Evolutionary conservation across 2,888 invertebrate genomes (phyloP), one percentile per base, ranked within the genome.

Genomic region (Tetranychus truncatus): DNA sequence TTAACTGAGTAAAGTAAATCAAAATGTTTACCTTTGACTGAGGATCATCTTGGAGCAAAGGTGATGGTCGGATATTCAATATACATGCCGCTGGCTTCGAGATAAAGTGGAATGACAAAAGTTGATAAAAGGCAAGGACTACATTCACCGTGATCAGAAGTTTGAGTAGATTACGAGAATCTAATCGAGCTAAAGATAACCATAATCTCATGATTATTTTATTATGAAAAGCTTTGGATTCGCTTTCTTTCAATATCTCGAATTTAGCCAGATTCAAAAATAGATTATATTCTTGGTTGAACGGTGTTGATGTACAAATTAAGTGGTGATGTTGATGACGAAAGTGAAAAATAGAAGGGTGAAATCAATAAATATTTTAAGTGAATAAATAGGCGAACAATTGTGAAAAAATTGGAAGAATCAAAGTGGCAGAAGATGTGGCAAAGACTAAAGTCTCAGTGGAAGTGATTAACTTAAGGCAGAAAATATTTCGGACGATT

Each of bases 101-200:
- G 8, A 76, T 74, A 1, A 78, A 75, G 8, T 77, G 76, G 74
- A 78, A 77, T 55, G 75, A 78, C 20, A 78, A 74, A 45, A 79
- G 76, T 76, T 79, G 78, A 74, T 77, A 78, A 69, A 78, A 67
- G 66, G 78, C 78, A 24, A 79, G 74, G 11, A 78, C 76, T 11
- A 79, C 77, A 75, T 79, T 79, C 77, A 78, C 78, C 7, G 77
- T 72, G 24, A 78, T 77, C 69, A 79, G 77, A 34, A 77, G 76
- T 46, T 75, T 75, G 71, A 76, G 76, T 46, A 79, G 78, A 72
- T 77, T 71, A n/a, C 77, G 76, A 11, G 78, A 77, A 71, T 78
- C 78, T 20, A 74, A 76, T 65, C 78, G 69, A 69, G 20, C 20
- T 11, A 20, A 69, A 8, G 34, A 24, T 69, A 21, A 69, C 21